phyloP scores from a whole-genome alignment of 2,888 invertebrate genomes.

The Hetaerina titia region DNA sequence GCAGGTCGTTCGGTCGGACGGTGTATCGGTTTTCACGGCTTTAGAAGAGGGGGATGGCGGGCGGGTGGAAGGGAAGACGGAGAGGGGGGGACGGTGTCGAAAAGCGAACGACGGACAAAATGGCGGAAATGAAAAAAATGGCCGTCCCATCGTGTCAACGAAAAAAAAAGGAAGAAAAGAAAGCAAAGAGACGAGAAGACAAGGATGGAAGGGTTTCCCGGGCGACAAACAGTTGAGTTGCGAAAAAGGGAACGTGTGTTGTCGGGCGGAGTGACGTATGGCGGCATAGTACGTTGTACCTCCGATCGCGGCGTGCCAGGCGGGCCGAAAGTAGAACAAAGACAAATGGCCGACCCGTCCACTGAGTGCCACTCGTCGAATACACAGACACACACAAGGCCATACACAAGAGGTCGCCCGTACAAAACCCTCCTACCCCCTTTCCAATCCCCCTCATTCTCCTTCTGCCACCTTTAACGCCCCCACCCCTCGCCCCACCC shows the following conservation, averaged over 20 bases:
- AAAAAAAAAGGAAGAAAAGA: neutral
- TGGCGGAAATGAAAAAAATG: slow-evolving; percentile 3
- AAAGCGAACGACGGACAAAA: neutral
- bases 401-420: neutral
- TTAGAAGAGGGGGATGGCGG: no score
- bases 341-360: slow-evolving; percentile 32
- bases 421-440: neutral
- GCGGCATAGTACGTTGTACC: neutral
- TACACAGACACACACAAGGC: neutral
- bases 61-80: neutral
- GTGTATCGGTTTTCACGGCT: neutral
- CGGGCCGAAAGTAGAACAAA: slow-evolving; percentile 24
- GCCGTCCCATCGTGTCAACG: neutral
- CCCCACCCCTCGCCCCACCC: neutral
- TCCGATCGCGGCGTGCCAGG: slow-evolving; percentile 27
- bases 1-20: neutral
- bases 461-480: neutral
- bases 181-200: neutral
- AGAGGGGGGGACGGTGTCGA: neutral
- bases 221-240: slow-evolving; percentile 31
- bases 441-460: neutral
- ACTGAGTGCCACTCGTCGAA: neutral
- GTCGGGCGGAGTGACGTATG: slow-evolving; percentile 20
- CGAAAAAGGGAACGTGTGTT: slow-evolving; percentile 30
- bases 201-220: neutral